Evolutionary conservation across 2,888 invertebrate genomes (phyloP), one percentile per base, ranked within the genome.

Genomic region (Dioctria rufipes): DNA sequence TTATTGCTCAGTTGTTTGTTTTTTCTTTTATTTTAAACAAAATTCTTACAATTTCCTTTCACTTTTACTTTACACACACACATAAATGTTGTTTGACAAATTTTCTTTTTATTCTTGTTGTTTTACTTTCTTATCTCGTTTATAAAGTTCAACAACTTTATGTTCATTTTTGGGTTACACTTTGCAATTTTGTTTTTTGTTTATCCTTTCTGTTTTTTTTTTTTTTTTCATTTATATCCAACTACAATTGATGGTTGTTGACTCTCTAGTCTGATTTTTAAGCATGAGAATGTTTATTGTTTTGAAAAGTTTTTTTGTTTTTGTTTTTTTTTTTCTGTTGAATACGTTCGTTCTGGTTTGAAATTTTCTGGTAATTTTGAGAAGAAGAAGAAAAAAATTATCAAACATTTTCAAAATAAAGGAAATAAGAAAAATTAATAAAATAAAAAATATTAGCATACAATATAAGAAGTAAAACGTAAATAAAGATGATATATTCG

Each of bases 301-400:
- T 25, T 63, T 37, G 11, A 75, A 5, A 54, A 13, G 6, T 8
- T 75, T 54, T 2, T n/a, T n/a, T n/a, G n/a, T 8, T n/a, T 78
- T 80, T 80, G 42, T 54, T 43, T 51, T 54, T 3, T 8, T 79
- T 71, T 66, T 80, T 69, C 51, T 61, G 43, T 66, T 67, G 66
- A 79, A 67, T 79, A 63, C 42, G 54, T 42, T 49, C 58, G 49
- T 25, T 25, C 25, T 25, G n/a, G n/a, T 69, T 58, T 69, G 51
- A 80, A 80, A 80, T 42, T 67, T 49, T 8, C 39, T 79, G 4
- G 6, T 61, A 39, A 60, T 60, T 61, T 61, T 61, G 6, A 39
- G 11, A 11, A 13, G n/a, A 58, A 58, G 2, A 8, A 25, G 61
- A 2, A 39, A 61, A 61, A 25, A 11, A 61, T 8, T 13, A 78